Evolutionary conservation across 2,888 invertebrate species (phyloP), one percentile per base, ranked within the genome.

Genomic region (Oegoconia quadripuncta): DNA sequence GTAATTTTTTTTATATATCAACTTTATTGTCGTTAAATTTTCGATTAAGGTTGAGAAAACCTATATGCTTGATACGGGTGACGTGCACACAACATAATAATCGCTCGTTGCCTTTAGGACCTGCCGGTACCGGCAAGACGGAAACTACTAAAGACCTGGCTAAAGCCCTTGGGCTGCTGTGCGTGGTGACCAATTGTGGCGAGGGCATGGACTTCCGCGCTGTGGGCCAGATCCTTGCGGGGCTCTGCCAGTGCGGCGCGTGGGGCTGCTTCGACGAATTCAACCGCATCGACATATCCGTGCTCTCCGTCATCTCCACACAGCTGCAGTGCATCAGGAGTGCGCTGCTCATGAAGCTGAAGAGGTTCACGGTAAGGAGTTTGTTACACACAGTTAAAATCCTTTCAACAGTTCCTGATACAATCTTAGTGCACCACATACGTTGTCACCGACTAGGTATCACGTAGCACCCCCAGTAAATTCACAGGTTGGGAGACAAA

Each of bases 201-300:
- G 97, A 97, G 76, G 96, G 96, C 12, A 96, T 97, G 96, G 96
- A 97, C 81, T 95, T 92, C 68, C 91, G 93, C 51, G 95, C 97
- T 0, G 84, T 84, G 1, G 84, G 83, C 0, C 86, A 86, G 59
- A 95, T 93, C 48, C 78, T 96, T 3, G 91, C 93, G 0, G 92
- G 95, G 1, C 80, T 96, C 34, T 93, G 93, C 37, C 95, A 95
- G 68, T 95, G 95, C 67, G 97, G 97, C 0, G 96, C 97, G 2
- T 97, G 97, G 97, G 97, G 97, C 1, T 97, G 97, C 71, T 97
- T 97, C 66, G 97, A 97, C 55, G 97, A 97, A 78, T 97, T 97
- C 81, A 97, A 97, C 76, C 89, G 97, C 22, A 97, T 98, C 50
- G 96, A 97, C 49, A 92, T 96, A 3, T 97, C 97, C 0, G 97